Base-by-base conservation (phyloP, 2,113 vertebrate species). In the Otus sunia region DNA sequence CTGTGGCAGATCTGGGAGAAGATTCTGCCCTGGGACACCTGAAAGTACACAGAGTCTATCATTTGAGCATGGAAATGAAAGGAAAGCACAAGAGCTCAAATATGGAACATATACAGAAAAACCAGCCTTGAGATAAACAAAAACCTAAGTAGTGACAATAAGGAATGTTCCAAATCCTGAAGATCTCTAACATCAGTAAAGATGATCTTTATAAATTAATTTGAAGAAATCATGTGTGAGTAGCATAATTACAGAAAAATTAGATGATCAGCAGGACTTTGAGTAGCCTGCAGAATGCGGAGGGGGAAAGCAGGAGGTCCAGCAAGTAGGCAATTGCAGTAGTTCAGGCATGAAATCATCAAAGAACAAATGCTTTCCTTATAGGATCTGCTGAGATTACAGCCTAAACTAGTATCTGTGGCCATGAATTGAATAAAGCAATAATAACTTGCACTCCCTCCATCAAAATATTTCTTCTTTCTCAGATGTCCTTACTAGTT, bases 301-400 rank as follows among this genome's bases (percentile, higher is more conserved):
- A 69, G 30, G 63, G n/a, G 43, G 39, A 75, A 92, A 80, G 22
- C 49, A 80, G 45, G 45, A 59, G 27, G 30, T 76, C 67, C 64
- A 86, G 72, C 63, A 86, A 72, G 63, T 89, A 84, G 37, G 68
- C 82, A 79, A 73, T 73, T 89, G 55, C 55, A 6, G 34, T 39
- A 80, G 26, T 39, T 84, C 67, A 89, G 91, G 87, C 36, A 6
- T 95, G 83, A 96, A 96, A 86, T 86, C 27, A 20, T 86, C 72
- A 86, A 88, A 90, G 67, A 92, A 77, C 66, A 67, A 93, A 73
- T 58, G 25, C 45, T 79, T 93, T 90, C 10, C 62, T 71, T 77
- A 45, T 13, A 80, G 67, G 32, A 88, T 91, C 59, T 90, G 88
- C 71, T 86, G 92, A 94, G 79, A 34, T 73, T 92, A 94, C 79